A percentile compares a stretch with the other conserved stretches of the same genome.
phyloP scores from a whole-genome alignment of 2,797 vertebrate species.

The Acomys russatus region DNA sequence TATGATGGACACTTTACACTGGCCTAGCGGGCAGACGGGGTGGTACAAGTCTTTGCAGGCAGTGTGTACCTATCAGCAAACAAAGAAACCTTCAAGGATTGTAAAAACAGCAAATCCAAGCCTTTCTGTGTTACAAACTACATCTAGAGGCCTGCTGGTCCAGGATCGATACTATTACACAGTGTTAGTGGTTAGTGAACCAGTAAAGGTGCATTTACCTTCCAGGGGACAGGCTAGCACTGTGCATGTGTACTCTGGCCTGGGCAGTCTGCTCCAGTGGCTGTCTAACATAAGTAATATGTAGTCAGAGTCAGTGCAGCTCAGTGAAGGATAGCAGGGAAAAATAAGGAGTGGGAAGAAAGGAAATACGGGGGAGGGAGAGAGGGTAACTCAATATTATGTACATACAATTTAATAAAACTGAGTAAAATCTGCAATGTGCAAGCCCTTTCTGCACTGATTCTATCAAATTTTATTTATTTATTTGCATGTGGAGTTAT shows the following conservation, averaged over 20 bases:
- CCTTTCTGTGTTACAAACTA: slow-evolving; percentile 2
- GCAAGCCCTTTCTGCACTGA: neutral
- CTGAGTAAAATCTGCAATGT: neutral
- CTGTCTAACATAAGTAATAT: neutral
- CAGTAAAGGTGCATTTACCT: neutral
- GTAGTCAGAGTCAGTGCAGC: neutral
- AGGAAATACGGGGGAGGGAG: accelerated
- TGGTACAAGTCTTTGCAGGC: slow-evolving; percentile 97
- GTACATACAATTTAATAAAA: neutral
- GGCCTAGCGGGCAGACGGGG: slow-evolving; percentile 97
- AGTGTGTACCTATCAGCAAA: slow-evolving; percentile 95
- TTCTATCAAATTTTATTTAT: neutral
- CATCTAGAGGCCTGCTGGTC: neutral
- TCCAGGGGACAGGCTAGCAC: neutral
- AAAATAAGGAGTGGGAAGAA: neutral
- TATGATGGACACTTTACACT: slow-evolving; percentile 99
- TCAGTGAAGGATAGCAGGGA: neutral
- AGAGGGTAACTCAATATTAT: neutral
- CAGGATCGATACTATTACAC: slow-evolving; percentile 20
- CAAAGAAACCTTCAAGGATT: slow-evolving; percentile 28
- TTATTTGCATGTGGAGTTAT: neutral
- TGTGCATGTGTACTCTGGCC: neutral
- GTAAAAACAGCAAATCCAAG: slow-evolving; percentile 10
- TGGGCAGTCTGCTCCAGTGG: neutral
- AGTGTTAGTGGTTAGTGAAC: slow-evolving; percentile 36